Base-by-base conservation (phyloP, 2,113 vertebrate genomes). In the Micromys minutus region DNA sequence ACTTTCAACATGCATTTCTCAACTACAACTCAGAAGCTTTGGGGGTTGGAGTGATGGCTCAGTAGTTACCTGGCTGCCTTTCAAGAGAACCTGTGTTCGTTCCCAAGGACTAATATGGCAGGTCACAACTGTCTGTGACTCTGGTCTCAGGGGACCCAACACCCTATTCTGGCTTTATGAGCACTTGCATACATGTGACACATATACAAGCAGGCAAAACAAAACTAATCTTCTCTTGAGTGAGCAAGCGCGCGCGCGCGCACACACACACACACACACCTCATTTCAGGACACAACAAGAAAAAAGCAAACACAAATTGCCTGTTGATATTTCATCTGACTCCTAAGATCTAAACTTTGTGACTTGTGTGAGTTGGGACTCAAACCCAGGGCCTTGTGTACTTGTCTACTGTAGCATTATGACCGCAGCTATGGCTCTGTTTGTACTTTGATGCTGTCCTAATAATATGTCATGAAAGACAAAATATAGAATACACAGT, bases 231-330 rank as follows among this genome's bases (percentile, higher is more conserved):
- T n/a, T n/a, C n/a, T n/a, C n/a, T n/a, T n/a, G 42, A 22, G 31
- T 7, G 50, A 19, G 45, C 22, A 24, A 26, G 47, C 12, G 15
- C 74, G 47, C 74, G 50, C 26, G 15, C 16, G 45, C 12, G n/a
- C 31, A 24, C 63, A 26, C 59, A 61, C 74, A 12, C 22, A 74
- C 21, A 47, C 59, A 61, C 59, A 67, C 34, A 29, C 7, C 29
- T 16, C 15, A 83, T 80, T 59, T 81, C 75, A 89, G 42, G 36
- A 89, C 42, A 81, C 47, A n/a, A 1, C 34, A 83, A 93, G 36
- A 79, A 3, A 69, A 90, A 91, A 92, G 94, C 36, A 42, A 86
- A 91, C 10, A 94, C 15, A 92, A 36, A 95, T 89, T 67, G 90
- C 10, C 19, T 61, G 57, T 19, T 81, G 17, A 80, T 67, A 87